Evolutionary conservation across 2,113 vertebrate species (phyloP), one percentile per base, ranked within the genome.

Genomic region (Tiliqua scincoides): DNA sequence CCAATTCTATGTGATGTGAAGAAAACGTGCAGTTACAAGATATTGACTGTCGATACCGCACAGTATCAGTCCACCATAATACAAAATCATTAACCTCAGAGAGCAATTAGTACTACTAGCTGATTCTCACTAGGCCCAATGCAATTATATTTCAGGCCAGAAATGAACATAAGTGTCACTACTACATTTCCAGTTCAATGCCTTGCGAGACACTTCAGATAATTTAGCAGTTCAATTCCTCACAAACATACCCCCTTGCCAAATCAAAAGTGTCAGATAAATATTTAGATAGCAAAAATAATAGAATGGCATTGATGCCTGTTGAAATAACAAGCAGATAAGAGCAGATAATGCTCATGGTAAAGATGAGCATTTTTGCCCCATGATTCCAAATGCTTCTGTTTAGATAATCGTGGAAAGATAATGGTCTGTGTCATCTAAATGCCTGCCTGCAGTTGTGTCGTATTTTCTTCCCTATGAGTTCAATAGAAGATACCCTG

Each of bases 1-100:
- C 75, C 0, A 20, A 40, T 68, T 27, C 68, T 40, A 48, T 89
- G 20, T n/a, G 76, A 4, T 37, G 63, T 27, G 71, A 89, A 89
- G 32, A 62, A 62, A 80, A 76, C 75, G 84, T 89, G 75, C 89
- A 71, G 85, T 93, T 65, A 82, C 84, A 90, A 77, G 85, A 88
- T 15, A 52, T 63, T 67, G 91, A 80, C 30, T 87, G 87, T 88
- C 87, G 14, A 67, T 83, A 23, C 6, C 54, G 30, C 23, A n/a
- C 11, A 90, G 86, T 17, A 73, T 17, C 71, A 74, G 20, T 62
- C 70, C 62, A 73, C 67, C 76, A 20, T 52, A 94, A 87, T 4
- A 25, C 85, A 52, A 89, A 88, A 76, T 86, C 70, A 85, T 2
- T 57, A 79, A 86, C 86, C 48, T 20, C 57, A 70, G 82, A 37